phyloP scores from a whole-genome alignment of 1,140 invertebrate genomes.

The Campoletis sonorensis region DNA sequence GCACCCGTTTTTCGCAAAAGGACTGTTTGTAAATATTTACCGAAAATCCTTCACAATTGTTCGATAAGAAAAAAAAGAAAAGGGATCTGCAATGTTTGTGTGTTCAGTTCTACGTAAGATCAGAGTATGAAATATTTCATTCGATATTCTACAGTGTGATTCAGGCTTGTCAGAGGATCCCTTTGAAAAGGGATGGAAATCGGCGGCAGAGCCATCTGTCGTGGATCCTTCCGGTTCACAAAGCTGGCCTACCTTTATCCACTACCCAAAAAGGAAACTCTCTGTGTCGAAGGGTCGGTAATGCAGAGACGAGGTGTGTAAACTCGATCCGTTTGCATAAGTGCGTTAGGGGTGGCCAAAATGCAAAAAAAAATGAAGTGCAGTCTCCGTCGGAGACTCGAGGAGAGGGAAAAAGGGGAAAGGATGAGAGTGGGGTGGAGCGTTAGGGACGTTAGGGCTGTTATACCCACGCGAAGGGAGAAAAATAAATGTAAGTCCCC shows the following conservation, averaged over 20 bases:
- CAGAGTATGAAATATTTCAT: neutral
- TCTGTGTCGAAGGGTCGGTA: constrained; percentile 65
- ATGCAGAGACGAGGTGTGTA: constrained; percentile 58
- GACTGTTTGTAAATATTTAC: too few species aligned
- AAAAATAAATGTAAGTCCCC: too few species aligned
- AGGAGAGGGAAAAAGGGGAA: neutral
- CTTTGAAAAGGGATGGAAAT: constrained; percentile 58
- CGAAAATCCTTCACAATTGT: too few species aligned
- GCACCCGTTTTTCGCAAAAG: too few species aligned
- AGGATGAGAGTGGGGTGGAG: neutral
- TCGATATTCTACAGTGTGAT: constrained; percentile 39
- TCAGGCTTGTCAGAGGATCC: constrained; percentile 16
- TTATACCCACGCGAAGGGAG: too few species aligned
- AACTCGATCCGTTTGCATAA: constrained; percentile 38
- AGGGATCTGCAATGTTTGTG: neutral
- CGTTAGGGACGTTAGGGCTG: too few species aligned
- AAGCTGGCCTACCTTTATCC: neutral
- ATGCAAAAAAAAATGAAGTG: neutral
- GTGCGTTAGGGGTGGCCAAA: constrained; percentile 31
- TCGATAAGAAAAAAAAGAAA: too few species aligned
- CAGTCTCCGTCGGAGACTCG: neutral
- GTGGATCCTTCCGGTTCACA: constrained; percentile 35
- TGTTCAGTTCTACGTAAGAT: neutral
- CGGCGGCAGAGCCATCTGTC: constrained; percentile 67
- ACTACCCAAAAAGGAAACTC: neutral